Base-by-base conservation (phyloP, 2,797 vertebrate genomes). In the Sebastes matsubarae region DNA sequence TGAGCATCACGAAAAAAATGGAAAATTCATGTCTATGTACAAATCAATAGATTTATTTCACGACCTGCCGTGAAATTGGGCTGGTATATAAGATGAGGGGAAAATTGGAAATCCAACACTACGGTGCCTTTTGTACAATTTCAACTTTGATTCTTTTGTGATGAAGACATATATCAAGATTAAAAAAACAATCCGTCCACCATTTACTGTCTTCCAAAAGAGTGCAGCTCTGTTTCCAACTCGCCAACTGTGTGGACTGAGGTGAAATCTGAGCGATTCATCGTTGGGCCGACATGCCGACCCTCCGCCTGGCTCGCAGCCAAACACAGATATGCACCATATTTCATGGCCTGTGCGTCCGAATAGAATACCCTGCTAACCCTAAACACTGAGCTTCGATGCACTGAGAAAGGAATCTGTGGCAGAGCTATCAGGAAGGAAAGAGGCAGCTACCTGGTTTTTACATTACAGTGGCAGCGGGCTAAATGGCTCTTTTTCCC, bases 341-440 rank as follows among this genome's bases (percentile, higher is more conserved):
- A 96, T 97, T 97, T 97, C 96, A 96, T 92, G 95, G 95, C 94
- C 95, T 93, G 95, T 94, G 94, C 92, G 94, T 95, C 93, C 88
- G 95, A 96, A 96, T 94, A 96, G 96, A 95, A 96, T 94, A 96
- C 95, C 97, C 96, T 95, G 96, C 96, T 97, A n/a, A n/a, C n/a
- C n/a, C n/a, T n/a, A n/a, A 97, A 97, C 95, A 96, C 93, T 93
- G 95, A 94, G 93, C 94, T 95, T 96, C 93, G 95, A 95, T 92
- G 94, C 94, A 94, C 95, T 93, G 95, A 95, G 96, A 96, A 95
- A 95, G 95, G 93, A 96, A 96, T 96, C 95, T 91, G 94, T 95
- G 25, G 61, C 61, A 2, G 77, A 46, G 57, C 71, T 46, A 69
- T 67, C 81, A 72, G 46, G 74, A 75, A 65, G 81, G 71, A 88